Percentiles rank a stretch among this genome's conserved stretches.
phyloP scores from a whole-genome alignment of 2,797 vertebrate species.

The Sorex maritimensis region DNA sequence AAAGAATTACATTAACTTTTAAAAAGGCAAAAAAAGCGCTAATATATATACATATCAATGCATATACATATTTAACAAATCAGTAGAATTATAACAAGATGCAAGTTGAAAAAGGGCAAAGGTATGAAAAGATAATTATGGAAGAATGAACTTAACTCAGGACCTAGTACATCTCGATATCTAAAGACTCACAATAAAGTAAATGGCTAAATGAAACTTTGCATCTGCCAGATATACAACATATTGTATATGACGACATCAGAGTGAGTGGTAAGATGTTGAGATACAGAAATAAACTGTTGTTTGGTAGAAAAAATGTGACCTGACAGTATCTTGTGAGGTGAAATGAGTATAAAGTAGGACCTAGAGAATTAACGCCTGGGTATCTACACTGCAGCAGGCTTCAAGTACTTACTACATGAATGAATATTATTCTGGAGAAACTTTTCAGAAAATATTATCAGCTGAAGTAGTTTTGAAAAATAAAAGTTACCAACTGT shows the following conservation, averaged over 20 bases:
- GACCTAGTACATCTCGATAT: too few species aligned
- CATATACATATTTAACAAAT: constrained; percentile 1
- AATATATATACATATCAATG: not conserved
- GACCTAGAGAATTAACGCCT: not conserved
- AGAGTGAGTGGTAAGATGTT: not conserved
- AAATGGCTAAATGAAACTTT: not conserved
- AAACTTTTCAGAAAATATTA: constrained; percentile 55
- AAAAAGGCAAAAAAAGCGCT: not conserved
- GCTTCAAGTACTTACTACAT: not conserved
- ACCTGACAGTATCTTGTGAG: not conserved
- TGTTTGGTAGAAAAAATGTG: not conserved
- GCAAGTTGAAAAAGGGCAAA: constrained; percentile 37
- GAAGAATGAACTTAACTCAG: constrained; percentile 38
- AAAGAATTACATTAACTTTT: constrained; percentile 30
- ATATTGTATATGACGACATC: constrained; percentile 12
- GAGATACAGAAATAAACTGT: constrained; percentile 3
- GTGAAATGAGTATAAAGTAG: not conserved
- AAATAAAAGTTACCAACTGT: not conserved
- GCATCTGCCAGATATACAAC: not conserved
- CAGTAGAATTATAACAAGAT: constrained; percentile 42
- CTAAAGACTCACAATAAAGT: not conserved
- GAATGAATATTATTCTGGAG: constrained; percentile 22
- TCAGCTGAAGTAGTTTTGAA: not conserved
- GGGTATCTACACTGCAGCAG: not conserved
- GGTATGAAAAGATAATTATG: constrained; percentile 39